Evolutionary conservation across 2,113 vertebrate species (phyloP).

Genomic region (Willisornis vidua): DNA sequence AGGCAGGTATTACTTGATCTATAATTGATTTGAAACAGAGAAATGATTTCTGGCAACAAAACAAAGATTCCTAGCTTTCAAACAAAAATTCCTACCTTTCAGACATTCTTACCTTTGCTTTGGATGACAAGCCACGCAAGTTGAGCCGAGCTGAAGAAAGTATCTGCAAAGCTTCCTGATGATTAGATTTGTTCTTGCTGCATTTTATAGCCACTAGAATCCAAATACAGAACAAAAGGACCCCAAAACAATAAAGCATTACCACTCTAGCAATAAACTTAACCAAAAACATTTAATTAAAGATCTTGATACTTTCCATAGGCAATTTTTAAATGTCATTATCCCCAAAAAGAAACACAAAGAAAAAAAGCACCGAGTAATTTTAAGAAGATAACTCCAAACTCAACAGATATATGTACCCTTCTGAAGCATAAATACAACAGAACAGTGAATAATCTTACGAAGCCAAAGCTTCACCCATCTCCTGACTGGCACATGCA

Average conservation of each 20-base stretch:
- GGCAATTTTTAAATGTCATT: not conserved
- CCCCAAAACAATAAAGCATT: not conserved
- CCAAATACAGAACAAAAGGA: not conserved
- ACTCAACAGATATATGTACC: not conserved
- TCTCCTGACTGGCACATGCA: not conserved
- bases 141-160: slow-evolving; percentile 91
- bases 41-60: not conserved
- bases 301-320: not conserved
- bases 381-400: not conserved
- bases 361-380: not conserved
- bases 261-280: not conserved
- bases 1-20: not conserved
- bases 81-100: slow-evolving; percentile 66
- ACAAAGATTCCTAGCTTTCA: not conserved
- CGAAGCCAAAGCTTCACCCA: not conserved
- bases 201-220: slow-evolving; percentile 87
- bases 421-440: not conserved
- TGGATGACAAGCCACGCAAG: slow-evolving; percentile 84
- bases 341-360: not conserved
- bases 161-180: slow-evolving; percentile 85
- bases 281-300: not conserved
- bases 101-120: slow-evolving; percentile 86
- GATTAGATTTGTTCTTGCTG: slow-evolving; percentile 81
- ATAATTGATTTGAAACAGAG: not conserved
- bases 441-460: not conserved